Conservation (phyloP, 30 jellyfish, hydroid and myxozoan genomes). For the Turritopsis dohrnii region DNA sequence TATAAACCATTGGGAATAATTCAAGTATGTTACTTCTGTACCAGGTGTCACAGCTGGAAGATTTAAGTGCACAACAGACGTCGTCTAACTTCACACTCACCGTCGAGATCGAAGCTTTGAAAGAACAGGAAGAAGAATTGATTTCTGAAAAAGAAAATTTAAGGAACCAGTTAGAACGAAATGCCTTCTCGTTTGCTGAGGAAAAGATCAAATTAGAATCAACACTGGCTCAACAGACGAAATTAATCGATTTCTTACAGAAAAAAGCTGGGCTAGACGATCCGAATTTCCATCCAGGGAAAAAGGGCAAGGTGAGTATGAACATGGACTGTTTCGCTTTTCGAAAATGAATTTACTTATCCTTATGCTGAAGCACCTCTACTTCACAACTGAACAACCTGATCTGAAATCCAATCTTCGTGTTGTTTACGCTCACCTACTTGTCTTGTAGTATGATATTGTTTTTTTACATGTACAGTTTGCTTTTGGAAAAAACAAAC, state of each 20-base stretch:
- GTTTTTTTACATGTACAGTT: background rate
- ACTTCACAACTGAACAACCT: no score
- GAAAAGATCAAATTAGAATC: conserved; percentile 95
- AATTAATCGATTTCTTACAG: conserved; percentile 91
- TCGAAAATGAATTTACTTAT: no score
- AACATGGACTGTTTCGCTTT: background rate
- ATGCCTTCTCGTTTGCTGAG: conserved; percentile 95
- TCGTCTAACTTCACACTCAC: conserved; percentile 89
- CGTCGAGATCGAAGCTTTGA: conserved; percentile 91
- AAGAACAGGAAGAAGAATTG: conserved; percentile 64
- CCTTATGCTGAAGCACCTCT: no score
- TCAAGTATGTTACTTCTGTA: no score
- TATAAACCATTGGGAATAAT: no score
- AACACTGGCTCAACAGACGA: conserved; percentile 96
- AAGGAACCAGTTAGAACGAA: conserved; percentile 89
- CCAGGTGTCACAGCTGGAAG: conserved; percentile 65
- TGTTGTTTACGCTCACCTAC: no score
- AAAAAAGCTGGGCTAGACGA: conserved; percentile 66
- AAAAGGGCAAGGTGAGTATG: conserved; percentile 66
- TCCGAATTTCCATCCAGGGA: conserved; percentile 15
- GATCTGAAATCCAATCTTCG: no score
- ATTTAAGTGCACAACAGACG: conserved; percentile 78
- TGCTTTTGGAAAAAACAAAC: conserved; percentile 14
- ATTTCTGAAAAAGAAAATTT: conserved; percentile 72
- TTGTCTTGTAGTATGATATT: no score